Base-by-base conservation (phyloP, 2,888 invertebrate species). In the Drosophila robusta region DNA sequence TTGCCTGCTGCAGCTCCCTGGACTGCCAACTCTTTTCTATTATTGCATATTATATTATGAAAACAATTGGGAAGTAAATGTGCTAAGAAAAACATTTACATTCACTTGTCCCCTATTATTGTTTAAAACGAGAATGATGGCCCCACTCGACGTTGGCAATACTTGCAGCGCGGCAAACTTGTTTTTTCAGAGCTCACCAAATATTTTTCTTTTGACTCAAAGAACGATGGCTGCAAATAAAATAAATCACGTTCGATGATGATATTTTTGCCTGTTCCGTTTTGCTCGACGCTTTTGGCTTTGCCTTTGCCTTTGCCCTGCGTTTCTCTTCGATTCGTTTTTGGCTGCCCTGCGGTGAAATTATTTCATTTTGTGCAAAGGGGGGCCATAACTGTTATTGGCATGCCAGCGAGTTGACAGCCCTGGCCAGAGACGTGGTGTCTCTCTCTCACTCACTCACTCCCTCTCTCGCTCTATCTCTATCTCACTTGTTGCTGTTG, bases 191-290 rank as follows among this genome's bases (percentile, higher is more conserved):
- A 38, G 47, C 47, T 76, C 45, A 50, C 52, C 70, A 77, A 82
- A 82, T 80, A 80, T 83, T 84, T 69, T 84, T 62, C 76, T 66
- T 75, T 78, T 58, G 70, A 56, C 67, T 80, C 76, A 65, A 80
- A 65, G 78, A 49, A 29, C 42, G 57, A 54, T 47, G 70, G 46
- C 58, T 50, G 47, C 49, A 65, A 65, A 75, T 57, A 57, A 75
- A 73, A 78, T 68, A 82, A 80, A 82, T 80, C 78, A 81, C 78
- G 80, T 84, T 71, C 84, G 65, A 80, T 84, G 70, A 52, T 52
- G 51, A 81, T 81, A 70, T 81, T 80, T 76, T 73, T 78, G 62
- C 62, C 18, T 54, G 49, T 36, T 52, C 39, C 26, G 18, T 14
- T 45, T 42, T 41, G 38, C 14, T 38, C 14, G 16, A 41, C 11